Evolutionary conservation across 2,888 invertebrate species (phyloP).

Genomic region (Acleris sparsana): DNA sequence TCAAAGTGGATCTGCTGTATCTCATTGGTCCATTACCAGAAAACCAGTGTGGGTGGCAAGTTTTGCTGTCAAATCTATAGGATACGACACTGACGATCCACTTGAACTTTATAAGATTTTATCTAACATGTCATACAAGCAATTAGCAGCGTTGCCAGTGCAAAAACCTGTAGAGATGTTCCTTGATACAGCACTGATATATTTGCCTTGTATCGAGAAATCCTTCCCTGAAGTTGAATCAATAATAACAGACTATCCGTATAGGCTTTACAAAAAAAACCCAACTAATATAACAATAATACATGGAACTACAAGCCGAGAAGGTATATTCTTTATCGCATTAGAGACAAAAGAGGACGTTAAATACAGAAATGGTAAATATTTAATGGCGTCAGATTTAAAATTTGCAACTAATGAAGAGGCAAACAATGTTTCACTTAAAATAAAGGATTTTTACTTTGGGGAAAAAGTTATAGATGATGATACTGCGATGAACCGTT

Average conservation of each 20-base stretch:
- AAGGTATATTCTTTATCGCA: constrained; percentile 60
- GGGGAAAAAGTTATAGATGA: constrained; percentile 41
- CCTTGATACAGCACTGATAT: constrained; percentile 66
- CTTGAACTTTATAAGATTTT: constrained; percentile 17
- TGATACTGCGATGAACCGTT: constrained; percentile 39
- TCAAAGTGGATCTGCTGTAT: constrained; percentile 35
- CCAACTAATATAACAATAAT: constrained; percentile 59
- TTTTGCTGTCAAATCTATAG: constrained; percentile 8
- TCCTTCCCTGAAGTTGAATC: constrained; percentile 60
- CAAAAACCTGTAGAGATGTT: constrained; percentile 60
- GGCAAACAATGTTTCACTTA: constrained; percentile 37
- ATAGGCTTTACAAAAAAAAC: constrained; percentile 58
- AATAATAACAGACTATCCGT: constrained; percentile 65
- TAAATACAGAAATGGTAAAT: constrained; percentile 27
- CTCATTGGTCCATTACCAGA: constrained; percentile 26
- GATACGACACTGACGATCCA: constrained; percentile 23
- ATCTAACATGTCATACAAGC: constrained; percentile 13
- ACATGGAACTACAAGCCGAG: constrained; percentile 64
- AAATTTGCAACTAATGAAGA: constrained; percentile 40
- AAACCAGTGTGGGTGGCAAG: constrained; percentile 23
- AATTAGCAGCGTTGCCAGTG: constrained; percentile 19
- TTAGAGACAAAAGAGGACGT: constrained; percentile 47
- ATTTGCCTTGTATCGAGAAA: constrained; percentile 71
- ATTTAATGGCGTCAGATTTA: constrained; percentile 26
- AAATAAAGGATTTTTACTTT: constrained; percentile 45